Evolutionary conservation across 2,797 vertebrate genomes (phyloP), one percentile per base, ranked within the genome.

Genomic region (Gymnoscopelus braueri): DNA sequence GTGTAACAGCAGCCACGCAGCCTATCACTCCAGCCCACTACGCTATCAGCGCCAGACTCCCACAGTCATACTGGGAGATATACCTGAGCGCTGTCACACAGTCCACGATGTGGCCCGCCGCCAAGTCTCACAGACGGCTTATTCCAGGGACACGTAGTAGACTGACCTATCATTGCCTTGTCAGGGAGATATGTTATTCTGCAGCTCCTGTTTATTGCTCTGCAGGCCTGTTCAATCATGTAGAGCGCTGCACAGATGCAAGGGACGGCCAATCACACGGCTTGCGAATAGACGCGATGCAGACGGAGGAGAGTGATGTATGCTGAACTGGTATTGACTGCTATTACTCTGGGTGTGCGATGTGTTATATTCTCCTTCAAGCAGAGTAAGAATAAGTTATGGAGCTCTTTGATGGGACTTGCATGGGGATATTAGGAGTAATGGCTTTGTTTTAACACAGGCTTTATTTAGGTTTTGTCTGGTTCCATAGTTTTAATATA

Each of bases 1-100:
- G 82, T 91, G 91, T 84, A 92, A 91, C 89, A 67, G 81, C 84
- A 79, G 88, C 77, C 86, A 88, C 75, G 62, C 65, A 72, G 81
- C 87, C 89, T 82, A 81, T 86, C 77, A 71, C 81, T 71, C 73
- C 70, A 61, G 79, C 81, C 71, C 67, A 58, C 79, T 71, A 79
- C 72, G 62, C 84, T 88, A 87, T 89, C 90, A 88, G 70, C 65
- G 11, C 9, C 56, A 67, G 9, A 78, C 71, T 65, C 69, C 63
- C 63, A 71, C 75, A 82, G 74, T 61, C 89, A 88, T 63, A 82
- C 84, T 84, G 89, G 78, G 83, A 84, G 81, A 89, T 89, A 90
- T 90, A 92, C 86, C 85, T 83, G 79, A 84, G 79, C 35, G 75
- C 87, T 80, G 88, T 89, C 86, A 87, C 50, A 79, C 67, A 78